Conservation (phyloP, 2,888 invertebrate genomes). For the Neelides folsomi region DNA sequence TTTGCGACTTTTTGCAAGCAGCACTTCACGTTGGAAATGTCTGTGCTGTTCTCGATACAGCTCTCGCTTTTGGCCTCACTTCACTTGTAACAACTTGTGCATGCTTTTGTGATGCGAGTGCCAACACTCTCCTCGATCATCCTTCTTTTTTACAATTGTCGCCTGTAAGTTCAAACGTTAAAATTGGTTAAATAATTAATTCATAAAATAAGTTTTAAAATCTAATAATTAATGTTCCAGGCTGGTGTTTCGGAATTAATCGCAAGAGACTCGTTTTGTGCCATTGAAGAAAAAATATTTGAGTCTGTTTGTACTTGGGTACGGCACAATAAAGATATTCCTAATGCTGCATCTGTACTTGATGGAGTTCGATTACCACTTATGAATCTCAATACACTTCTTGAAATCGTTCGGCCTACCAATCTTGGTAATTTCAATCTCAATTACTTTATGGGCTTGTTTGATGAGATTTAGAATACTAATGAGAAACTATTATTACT, state of each 20-base stretch:
- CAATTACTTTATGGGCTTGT: no score
- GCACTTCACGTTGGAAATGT: constrained; percentile 77
- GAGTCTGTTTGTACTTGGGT: constrained; percentile 64
- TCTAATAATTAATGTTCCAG: constrained; percentile 36
- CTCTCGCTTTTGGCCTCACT: constrained; percentile 53
- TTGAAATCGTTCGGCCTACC: constrained; percentile 77
- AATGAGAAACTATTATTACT: no score
- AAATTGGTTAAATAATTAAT: background rate
- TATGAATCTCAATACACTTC: constrained; percentile 72
- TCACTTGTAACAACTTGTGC: constrained; percentile 62
- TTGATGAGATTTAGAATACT: no score
- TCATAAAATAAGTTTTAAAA: background rate
- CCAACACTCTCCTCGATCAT: constrained; percentile 66
- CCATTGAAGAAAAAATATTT: constrained; percentile 90
- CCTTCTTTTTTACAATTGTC: constrained; percentile 73
- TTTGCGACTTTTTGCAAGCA: constrained; percentile 83
- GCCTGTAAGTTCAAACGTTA: constrained; percentile 46
- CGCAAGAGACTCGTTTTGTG: constrained; percentile 87
- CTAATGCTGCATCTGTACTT: constrained; percentile 34
- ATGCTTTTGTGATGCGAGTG: constrained; percentile 80
- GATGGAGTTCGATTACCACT: constrained; percentile 60
- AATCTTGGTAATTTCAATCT: constrained; percentile 37
- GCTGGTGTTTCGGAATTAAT: constrained; percentile 71
- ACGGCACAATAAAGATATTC: constrained; percentile 54
- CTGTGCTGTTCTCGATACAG: constrained; percentile 87